Evolutionary conservation across 2,888 invertebrate genomes (phyloP).

Genomic region (Heliconius ismenius): DNA sequence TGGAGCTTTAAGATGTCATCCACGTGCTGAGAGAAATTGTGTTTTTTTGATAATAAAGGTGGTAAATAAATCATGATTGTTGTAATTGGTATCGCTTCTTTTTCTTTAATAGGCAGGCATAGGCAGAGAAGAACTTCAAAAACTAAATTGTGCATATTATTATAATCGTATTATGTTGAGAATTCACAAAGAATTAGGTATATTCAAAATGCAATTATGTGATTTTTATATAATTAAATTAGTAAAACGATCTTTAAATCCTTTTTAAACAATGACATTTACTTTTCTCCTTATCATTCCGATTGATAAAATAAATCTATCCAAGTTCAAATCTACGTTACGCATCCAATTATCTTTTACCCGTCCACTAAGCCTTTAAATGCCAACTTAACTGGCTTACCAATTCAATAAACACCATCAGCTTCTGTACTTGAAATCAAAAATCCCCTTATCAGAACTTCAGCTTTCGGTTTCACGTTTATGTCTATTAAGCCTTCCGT

Average conservation of each 20-base stretch:
- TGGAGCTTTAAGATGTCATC: constrained; percentile 32
- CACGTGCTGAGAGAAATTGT: constrained; percentile 21
- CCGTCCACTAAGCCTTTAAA: constrained; percentile 19
- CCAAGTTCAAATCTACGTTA: constrained; percentile 6
- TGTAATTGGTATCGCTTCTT: background rate
- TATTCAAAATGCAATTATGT: too few species aligned
- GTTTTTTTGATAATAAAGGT: constrained; percentile 21
- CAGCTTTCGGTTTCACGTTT: constrained; percentile 33
- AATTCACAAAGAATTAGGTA: too few species aligned
- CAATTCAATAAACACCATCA: constrained; percentile 30
- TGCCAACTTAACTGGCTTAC: constrained; percentile 20
- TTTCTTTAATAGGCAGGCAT: too few species aligned
- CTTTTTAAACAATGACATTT: too few species aligned
- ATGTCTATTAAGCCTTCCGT: constrained; percentile 40
- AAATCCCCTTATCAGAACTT: constrained; percentile 34
- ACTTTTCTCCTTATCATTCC: too few species aligned
- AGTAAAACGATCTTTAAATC: too few species aligned
- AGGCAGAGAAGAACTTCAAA: background rate
- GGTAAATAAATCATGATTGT: background rate
- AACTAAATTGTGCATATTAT: too few species aligned
- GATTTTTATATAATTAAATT: too few species aligned
- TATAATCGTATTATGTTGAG: too few species aligned
- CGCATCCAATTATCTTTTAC: constrained; percentile 28
- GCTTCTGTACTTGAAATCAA: constrained; percentile 34
- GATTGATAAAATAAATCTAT: background rate